Base-by-base conservation (phyloP, 2,888 invertebrate genomes). In the Cosmia trapezina region DNA sequence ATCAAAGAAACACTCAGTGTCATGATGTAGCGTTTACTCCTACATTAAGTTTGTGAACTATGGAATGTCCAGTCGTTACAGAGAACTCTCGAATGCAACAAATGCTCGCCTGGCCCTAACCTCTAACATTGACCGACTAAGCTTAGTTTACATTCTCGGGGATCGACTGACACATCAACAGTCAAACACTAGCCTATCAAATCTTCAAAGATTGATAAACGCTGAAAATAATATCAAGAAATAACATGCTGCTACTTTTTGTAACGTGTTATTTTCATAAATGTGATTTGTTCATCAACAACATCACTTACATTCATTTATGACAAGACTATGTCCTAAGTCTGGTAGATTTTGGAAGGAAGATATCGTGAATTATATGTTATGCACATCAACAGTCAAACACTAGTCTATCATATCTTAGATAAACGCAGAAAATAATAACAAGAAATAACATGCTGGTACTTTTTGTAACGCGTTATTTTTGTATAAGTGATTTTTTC, bases 21-120 rank as follows among this genome's bases (percentile, higher is more conserved):
- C 92, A 92, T 91, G 91, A 87, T 87, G 91, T 91, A 91, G 91
- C 91, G 79, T 83, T 86, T 81, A 80, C 83, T 83, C 87, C 88
- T 90, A 91, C 85, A 88, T 84, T 84, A 85, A 89, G 85, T 90
- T 91, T 90, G 91, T 89, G 91, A 91, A 89, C 78, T 83, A 88
- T 95, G 95, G 95, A 95, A 95, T 95, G 95, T 95, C 93, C 93
- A 65, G 63, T 62, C 51, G 49, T 76, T 66, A 87, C 85, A 81
- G 72, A 62, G 56, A 79, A 70, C 80, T 73, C 73, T 68, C 63
- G 81, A 80, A 69, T 77, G 83, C 78, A 87, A 85, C 78, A 93
- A 93, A 93, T 93, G 92, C 92, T 91, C 83, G 83, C 87, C 91
- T 93, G 93, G 93, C 92, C 90, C 87, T 91, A 91, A 81, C 76